Evolutionary conservation across 2,888 invertebrate genomes (phyloP), one percentile per base, ranked within the genome.

Genomic region (Mellilla xanthometata): DNA sequence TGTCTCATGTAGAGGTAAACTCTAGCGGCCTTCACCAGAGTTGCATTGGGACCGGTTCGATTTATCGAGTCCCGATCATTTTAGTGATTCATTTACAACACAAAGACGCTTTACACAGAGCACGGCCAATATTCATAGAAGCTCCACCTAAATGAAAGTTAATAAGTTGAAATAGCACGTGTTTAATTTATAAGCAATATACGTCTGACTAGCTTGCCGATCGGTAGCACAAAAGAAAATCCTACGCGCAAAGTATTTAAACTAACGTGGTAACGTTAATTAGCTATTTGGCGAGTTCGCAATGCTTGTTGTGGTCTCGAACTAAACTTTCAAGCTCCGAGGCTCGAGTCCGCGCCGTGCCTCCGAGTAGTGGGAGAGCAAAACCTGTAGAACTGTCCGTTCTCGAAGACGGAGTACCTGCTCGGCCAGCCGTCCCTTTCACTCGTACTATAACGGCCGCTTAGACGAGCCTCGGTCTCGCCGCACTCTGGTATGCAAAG

Each of bases 311-410:
- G 67, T 76, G 73, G 79, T 78, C 76, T 72, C 70, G 57, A 72
- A 80, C 76, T 76, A 77, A 80, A 83, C 84, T 84, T 86, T 79
- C 76, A 81, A 87, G 84, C 81, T 84, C 65, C 64, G 76, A 74
- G 76, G 67, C 74, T 81, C 63, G 76, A 84, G 85, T 84, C 84
- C 84, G 85, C 81, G 60, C 81, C 81, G 76, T 76, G 79, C 79
- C 81, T 81, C 74, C 79, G 76, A 79, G 85, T 86, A 87, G 89
- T 89, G 89, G 89, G 88, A 83, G 83, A 88, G 83, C 84, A 85
- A 88, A 88, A 89, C 89, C 88, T 89, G 89, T 88, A 89, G 85
- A 85, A 86, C 79, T 82, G 81, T 78, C 81, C 82, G 85, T 76
- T 76, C 78, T 87, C 83, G 75, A 63, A 71, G 81, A 70, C 88